Conservation (phyloP, 2,888 invertebrate genomes). For the Anorthoa munda region DNA sequence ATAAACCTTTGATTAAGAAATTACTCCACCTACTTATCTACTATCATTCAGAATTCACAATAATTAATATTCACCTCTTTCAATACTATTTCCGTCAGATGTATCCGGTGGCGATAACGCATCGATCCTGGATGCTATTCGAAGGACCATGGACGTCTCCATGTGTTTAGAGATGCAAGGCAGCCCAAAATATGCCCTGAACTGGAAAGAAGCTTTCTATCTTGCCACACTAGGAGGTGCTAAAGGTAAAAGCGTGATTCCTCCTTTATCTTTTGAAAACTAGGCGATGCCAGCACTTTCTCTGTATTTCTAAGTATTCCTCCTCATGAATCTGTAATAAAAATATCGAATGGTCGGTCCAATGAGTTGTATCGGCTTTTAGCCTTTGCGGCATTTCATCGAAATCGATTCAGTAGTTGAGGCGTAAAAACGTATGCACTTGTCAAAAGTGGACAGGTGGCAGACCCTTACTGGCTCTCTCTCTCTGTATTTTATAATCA, state of each 20-base stretch:
- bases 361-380: too few relatives aligned
- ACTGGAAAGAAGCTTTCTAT: slow-evolving; percentile 95
- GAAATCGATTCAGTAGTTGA: neutral
- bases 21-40: neutral
- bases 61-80: neutral
- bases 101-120: slow-evolving; percentile 95
- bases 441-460: too few relatives aligned
- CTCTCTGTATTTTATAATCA: neutral
- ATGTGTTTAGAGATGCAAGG: slow-evolving; percentile 91
- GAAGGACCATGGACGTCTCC: slow-evolving; percentile 94
- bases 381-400: too few relatives aligned
- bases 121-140: slow-evolving; percentile 94
- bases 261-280: neutral
- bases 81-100: slow-evolving; percentile 84
- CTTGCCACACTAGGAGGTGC: slow-evolving; percentile 97
- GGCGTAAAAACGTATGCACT: too few relatives aligned
- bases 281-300: neutral
- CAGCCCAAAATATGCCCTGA: slow-evolving; percentile 85
- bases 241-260: slow-evolving; percentile 88
- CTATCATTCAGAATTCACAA: neutral
- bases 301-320: neutral
- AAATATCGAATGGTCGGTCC: too few relatives aligned
- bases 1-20: neutral
- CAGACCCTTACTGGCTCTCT: too few relatives aligned
- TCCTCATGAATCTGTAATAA: neutral